Conservation (phyloP, 2,113 vertebrate genomes). For the Lycaon pictus region DNA sequence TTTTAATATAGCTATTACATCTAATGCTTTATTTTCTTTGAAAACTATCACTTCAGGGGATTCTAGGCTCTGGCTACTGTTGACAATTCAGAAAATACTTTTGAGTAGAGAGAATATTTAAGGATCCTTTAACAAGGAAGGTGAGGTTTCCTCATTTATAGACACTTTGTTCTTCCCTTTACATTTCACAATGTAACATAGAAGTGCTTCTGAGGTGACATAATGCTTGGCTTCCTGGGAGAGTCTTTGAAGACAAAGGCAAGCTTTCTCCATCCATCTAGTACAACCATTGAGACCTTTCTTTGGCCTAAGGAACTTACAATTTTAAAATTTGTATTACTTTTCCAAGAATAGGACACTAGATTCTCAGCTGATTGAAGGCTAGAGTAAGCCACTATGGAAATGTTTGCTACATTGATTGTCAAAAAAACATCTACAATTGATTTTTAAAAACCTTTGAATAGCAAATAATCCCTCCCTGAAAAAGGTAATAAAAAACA, state of each 20-base stretch:
- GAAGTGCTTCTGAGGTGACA: neutral
- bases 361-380: neutral
- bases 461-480: neutral
- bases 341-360: conserved; percentile 7
- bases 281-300: neutral
- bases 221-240: neutral
- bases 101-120: neutral
- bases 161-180: neutral
- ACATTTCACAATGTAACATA: neutral
- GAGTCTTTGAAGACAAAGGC: conserved; percentile 42
- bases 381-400: neutral
- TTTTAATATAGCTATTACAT: neutral
- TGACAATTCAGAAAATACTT: conserved; percentile 47
- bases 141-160: neutral
- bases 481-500: neutral
- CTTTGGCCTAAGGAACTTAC: neutral
- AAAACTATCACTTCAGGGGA: neutral
- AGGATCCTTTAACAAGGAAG: neutral
- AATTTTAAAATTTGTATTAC: conserved; percentile 14
- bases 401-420: neutral
- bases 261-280: neutral
- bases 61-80: neutral
- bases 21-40: neutral
- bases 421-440: neutral
- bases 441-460: neutral